phyloP scores from a whole-genome alignment of 53 echinoderm and acorn worm species.

The Echinarachnius parma region DNA sequence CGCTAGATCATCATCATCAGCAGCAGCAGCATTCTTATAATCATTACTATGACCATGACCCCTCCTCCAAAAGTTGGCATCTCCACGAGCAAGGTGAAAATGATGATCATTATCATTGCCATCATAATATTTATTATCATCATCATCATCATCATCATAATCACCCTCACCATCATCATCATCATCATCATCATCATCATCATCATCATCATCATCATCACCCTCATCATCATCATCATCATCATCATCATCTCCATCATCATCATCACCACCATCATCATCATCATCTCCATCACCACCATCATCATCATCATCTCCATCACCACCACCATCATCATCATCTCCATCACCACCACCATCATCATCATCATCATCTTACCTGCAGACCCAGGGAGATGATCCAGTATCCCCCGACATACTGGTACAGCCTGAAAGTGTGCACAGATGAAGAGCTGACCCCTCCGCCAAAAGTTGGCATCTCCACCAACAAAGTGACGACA shows the following conservation, averaged over 20 bases:
- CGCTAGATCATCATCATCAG: too few species aligned
- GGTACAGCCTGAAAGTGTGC: conserved; percentile 69
- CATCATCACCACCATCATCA: not conserved
- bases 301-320: too few species aligned
- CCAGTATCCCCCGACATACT: conserved; percentile 46
- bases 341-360: too few species aligned
- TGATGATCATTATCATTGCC: not conserved
- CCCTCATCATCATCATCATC: not conserved
- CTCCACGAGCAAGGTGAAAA: conserved; percentile 59
- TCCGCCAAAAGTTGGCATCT: conserved; percentile 58
- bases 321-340: too few species aligned
- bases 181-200: not conserved
- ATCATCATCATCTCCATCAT: not conserved
- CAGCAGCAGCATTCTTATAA: too few species aligned
- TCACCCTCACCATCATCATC: not conserved
- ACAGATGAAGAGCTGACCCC: conserved; percentile 34
- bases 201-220: not conserved
- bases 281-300: too few species aligned
- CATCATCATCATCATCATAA: not conserved
- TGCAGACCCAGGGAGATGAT: conserved; percentile 55
- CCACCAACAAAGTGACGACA: conserved; percentile 57
- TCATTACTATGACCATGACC: conserved; percentile 15
- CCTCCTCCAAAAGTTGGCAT: conserved; percentile 61
- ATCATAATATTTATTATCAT: not conserved
- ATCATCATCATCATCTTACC: conserved; percentile 22